Evolutionary conservation across 1,140 invertebrate species (phyloP).

Genomic region (Aleiodes sp.): DNA sequence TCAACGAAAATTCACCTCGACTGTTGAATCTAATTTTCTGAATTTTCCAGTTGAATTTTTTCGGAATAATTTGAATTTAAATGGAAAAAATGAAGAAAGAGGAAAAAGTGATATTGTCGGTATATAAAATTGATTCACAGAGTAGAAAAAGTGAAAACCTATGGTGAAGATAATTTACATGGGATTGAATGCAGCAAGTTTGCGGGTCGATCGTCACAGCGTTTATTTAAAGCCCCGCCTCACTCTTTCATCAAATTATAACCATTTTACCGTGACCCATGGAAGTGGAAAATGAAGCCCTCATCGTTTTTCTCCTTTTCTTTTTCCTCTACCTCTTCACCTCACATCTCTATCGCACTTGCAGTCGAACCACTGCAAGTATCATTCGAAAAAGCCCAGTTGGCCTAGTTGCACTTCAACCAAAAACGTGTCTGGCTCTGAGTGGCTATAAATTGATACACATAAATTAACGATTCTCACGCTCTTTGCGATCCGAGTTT

Average conservation of each 20-base stretch:
- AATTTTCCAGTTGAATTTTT: no score
- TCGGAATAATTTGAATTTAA: no score
- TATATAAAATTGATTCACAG: no score
- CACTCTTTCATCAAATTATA: conserved; percentile 14
- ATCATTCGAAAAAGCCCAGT: conserved; percentile 1
- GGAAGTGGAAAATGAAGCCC: not conserved
- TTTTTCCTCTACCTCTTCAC: not conserved
- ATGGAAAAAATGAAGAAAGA: no score
- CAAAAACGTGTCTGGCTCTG: not conserved
- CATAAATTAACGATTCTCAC: not conserved
- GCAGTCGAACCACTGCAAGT: not conserved
- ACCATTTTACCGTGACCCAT: conserved; percentile 8
- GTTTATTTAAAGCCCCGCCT: conserved; percentile 6
- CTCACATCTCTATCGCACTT: not conserved
- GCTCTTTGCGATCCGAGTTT: no score
- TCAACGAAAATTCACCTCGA: no score
- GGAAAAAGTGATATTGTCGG: no score
- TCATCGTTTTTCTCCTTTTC: not conserved
- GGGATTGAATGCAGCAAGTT: not conserved
- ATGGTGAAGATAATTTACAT: not conserved
- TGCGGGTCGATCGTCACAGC: conserved; percentile 14
- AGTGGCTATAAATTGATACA: conserved; percentile 26
- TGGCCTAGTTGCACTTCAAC: not conserved
- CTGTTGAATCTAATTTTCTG: no score
- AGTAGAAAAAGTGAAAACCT: no score